Percentiles rank a stretch among this genome's conserved stretches.
Conservation (phyloP, 2,888 invertebrate species). For the Sarcophaga variegata region DNA sequence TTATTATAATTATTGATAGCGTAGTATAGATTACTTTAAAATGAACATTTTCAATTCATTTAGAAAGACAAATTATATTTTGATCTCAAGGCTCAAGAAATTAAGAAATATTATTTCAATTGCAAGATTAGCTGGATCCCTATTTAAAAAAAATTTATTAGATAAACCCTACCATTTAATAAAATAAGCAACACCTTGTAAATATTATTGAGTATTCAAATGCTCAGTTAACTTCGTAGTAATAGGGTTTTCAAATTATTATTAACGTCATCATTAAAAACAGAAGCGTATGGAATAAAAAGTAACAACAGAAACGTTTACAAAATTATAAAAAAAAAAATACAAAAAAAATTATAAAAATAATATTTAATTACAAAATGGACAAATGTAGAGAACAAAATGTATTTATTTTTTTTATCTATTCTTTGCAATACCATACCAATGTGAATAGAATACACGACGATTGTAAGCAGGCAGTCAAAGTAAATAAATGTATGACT, state of each 20-base stretch:
- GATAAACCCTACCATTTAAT: too few species aligned
- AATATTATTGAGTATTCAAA: neutral
- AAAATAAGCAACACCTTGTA: neutral
- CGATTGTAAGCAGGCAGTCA: conserved; percentile 20
- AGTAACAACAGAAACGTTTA: too few species aligned
- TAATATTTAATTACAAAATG: conserved; percentile 1
- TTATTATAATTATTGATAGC: too few species aligned
- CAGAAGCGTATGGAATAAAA: neutral
- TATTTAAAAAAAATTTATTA: too few species aligned
- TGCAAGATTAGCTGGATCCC: too few species aligned
- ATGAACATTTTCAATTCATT: too few species aligned
- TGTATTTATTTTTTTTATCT: neutral
- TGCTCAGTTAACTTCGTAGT: neutral
- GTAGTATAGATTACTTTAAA: too few species aligned
- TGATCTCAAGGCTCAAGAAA: too few species aligned
- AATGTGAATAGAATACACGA: neutral
- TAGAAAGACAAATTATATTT: too few species aligned
- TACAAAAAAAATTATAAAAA: neutral
- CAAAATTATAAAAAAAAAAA: neutral
- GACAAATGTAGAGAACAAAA: neutral
- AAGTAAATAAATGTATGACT: conserved; percentile 14
- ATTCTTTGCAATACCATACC: neutral
- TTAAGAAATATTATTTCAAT: too few species aligned
- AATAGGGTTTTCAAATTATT: conserved; percentile 25
- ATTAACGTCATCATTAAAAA: conserved; percentile 51